Evolutionary conservation across 37 sponge, comb jelly and placozoan species (phyloP).

Genomic region (Spongilla lacustris): DNA sequence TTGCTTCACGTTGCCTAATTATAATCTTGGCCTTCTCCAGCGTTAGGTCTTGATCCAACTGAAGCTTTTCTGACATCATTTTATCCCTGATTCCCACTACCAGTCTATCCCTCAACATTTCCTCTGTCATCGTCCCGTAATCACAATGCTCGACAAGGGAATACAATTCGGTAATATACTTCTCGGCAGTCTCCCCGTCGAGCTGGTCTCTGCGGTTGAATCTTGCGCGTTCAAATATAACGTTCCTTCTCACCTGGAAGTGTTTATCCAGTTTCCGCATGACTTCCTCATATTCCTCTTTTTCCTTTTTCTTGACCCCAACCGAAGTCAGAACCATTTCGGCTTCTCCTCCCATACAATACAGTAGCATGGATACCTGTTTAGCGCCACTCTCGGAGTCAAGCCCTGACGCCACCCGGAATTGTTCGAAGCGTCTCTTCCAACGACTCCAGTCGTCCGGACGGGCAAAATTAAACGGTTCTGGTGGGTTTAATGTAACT

Average conservation of each 20-base stretch:
- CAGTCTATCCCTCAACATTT: slow-evolving; percentile 10
- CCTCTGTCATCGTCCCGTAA: slow-evolving; percentile 18
- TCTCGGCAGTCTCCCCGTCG: slow-evolving; percentile 3
- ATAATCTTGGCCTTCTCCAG: slow-evolving; percentile 3
- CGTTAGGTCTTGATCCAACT: slow-evolving; percentile 16
- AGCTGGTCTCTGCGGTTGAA: slow-evolving; percentile 5
- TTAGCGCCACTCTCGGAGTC: not conserved
- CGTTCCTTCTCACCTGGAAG: not conserved
- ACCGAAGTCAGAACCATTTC: slow-evolving; percentile 22
- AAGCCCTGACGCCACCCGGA: slow-evolving; percentile 14
- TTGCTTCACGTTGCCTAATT: not conserved
- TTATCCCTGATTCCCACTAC: slow-evolving; percentile 18
- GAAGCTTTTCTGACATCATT: slow-evolving; percentile 13
- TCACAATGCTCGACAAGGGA: slow-evolving; percentile 11
- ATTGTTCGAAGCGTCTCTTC: slow-evolving; percentile 16
- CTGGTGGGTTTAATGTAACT: slow-evolving; percentile 19
- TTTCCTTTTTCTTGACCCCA: not conserved
- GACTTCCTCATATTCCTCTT: not conserved
- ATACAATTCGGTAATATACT: slow-evolving; percentile 20
- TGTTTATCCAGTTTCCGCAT: not conserved
- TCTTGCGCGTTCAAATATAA: slow-evolving; percentile 13
- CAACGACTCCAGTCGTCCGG: slow-evolving; percentile 30
- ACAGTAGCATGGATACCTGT: slow-evolving; percentile 12
- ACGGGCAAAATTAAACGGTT: not conserved
- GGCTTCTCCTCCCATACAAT: slow-evolving; percentile 21